phyloP scores from a whole-genome alignment of 1,140 invertebrate species.

The Papilio dardanus region DNA sequence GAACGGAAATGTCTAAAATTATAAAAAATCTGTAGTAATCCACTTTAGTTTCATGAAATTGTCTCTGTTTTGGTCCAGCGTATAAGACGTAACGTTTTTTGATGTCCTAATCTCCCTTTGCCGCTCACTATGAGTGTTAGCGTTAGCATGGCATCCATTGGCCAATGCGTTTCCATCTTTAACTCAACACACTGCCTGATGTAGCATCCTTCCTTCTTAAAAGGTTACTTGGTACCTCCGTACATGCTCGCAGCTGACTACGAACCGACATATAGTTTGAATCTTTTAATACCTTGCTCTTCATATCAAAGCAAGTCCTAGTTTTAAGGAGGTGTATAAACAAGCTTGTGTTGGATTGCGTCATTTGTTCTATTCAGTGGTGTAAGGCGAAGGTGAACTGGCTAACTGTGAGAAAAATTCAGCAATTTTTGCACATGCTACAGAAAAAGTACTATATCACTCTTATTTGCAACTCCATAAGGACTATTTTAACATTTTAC shows the following conservation, averaged over 20 bases:
- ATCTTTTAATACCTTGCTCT: background rate
- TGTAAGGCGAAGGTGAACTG: constrained; percentile 31
- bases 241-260: no score
- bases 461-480: background rate
- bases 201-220: no score
- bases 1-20: background rate
- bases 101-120: no score
- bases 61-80: background rate
- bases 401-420: constrained; percentile 24
- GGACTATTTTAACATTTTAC: background rate
- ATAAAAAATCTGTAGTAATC: background rate
- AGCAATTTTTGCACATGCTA: background rate
- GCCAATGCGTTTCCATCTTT: no score
- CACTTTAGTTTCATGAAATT: background rate
- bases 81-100: no score
- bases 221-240: no score
- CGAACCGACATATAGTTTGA: no score
- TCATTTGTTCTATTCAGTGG: constrained; percentile 13
- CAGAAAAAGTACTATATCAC: background rate
- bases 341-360: constrained; percentile 5
- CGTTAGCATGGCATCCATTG: no score
- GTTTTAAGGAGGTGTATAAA: background rate
- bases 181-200: no score
- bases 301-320: constrained; percentile 8
- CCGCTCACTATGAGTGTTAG: no score